These are phyloP conservation scores for Myiotriccus ornatus DNA, from an alignment of 2,797 vertebrate species.

Conservation along the genomic window DNA sequence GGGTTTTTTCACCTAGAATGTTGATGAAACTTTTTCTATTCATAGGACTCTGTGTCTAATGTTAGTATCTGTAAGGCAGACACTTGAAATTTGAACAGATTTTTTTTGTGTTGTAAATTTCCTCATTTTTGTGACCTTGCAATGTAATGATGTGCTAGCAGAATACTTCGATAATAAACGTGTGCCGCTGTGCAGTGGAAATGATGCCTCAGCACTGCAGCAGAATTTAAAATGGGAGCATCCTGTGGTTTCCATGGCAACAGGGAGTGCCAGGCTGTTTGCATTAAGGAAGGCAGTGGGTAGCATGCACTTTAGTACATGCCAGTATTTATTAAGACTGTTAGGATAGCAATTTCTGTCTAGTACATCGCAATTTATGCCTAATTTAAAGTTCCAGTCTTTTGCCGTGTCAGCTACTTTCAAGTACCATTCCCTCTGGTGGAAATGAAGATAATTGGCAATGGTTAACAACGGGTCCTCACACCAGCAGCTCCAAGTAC, in stretches of 20 bases:
- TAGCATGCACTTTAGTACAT: background rate
- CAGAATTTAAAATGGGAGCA: constrained; percentile 1
- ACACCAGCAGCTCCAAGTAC: background rate
- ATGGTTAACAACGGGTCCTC: background rate
- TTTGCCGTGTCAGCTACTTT: constrained; percentile 10
- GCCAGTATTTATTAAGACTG: background rate
- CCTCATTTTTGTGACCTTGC: background rate
- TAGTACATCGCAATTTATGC: background rate
- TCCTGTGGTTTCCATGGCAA: constrained; percentile 7
- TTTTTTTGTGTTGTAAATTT: background rate
- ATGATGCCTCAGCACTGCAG: background rate
- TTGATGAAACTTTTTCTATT: background rate
- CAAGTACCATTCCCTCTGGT: background rate
- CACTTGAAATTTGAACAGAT: background rate
- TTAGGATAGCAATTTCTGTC: background rate
- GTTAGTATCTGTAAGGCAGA: background rate
- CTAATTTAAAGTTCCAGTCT: constrained; percentile 19
- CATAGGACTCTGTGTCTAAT: background rate
- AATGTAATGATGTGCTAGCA: background rate
- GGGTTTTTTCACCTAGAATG: rapidly evolving
- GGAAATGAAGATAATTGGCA: constrained; percentile 22
- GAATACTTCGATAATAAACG: background rate
- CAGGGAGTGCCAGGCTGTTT: background rate
- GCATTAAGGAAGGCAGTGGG: background rate
- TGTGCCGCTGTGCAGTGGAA: background rate